phyloP scores from a whole-genome alignment of 2,113 vertebrate species.

The Heterocephalus glaber region DNA sequence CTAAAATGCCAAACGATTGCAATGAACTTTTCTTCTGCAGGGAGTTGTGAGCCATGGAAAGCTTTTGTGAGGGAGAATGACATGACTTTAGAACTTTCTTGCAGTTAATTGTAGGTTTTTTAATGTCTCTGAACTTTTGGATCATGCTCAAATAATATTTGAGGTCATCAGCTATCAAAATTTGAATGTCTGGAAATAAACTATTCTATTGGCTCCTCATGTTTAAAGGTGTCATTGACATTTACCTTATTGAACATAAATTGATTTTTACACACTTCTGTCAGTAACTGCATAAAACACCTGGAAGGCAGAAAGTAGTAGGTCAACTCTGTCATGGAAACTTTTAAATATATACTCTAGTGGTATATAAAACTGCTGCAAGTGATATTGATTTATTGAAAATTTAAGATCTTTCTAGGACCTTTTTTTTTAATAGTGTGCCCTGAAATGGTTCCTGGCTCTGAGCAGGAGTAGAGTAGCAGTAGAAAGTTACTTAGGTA shows the following conservation, averaged over 20 bases:
- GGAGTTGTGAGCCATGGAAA: background rate
- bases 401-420: constrained; percentile 64
- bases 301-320: constrained; percentile 44
- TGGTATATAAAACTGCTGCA: constrained; percentile 32
- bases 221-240: constrained; percentile 78
- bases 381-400: constrained; percentile 72
- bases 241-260: constrained; percentile 81
- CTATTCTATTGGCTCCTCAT: constrained; percentile 59
- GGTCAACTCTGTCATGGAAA: constrained; percentile 58
- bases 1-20: background rate
- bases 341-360: constrained; percentile 65
- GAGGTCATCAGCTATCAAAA: constrained; percentile 76
- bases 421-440: constrained; percentile 70
- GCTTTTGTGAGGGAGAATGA: constrained; percentile 6
- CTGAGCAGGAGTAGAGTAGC: background rate
- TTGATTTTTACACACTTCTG: constrained; percentile 79
- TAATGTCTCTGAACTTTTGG: constrained; percentile 74
- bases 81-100: constrained; percentile 66
- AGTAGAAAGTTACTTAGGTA: constrained; percentile 2
- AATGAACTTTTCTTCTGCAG: background rate
- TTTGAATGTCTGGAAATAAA: constrained; percentile 78
- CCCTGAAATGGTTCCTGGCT: constrained; percentile 50
- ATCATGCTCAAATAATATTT: constrained; percentile 72
- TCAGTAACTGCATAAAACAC: constrained; percentile 72
- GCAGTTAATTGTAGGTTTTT: constrained; percentile 76